These are phyloP conservation scores for Suillia variegata DNA, from an alignment of 2,888 invertebrate genomes.

Conservation along the genomic window DNA sequence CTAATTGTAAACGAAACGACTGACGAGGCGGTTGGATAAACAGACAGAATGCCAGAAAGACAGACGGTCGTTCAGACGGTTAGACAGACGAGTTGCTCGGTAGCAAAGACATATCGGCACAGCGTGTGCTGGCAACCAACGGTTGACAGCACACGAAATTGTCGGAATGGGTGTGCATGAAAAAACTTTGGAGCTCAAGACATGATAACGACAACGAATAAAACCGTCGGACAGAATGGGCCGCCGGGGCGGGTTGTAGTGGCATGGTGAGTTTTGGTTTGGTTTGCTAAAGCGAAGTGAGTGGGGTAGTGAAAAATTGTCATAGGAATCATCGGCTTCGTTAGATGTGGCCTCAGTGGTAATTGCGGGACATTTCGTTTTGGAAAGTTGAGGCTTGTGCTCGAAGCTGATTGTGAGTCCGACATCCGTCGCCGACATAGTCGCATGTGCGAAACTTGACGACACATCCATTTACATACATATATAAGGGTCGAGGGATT, in stretches of 20 bases:
- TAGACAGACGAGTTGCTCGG: slow-evolving; percentile 26
- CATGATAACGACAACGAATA: slow-evolving; percentile 37
- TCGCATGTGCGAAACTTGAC: too few species aligned
- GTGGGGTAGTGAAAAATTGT: slow-evolving; percentile 40
- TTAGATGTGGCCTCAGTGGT: slow-evolving; percentile 60
- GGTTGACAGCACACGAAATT: slow-evolving; percentile 18
- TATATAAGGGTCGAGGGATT: slow-evolving; percentile 20
- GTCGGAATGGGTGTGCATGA: slow-evolving; percentile 32
- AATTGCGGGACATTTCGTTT: slow-evolving; percentile 60
- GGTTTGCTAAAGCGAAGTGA: too few species aligned
- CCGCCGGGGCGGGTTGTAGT: slow-evolving; percentile 41
- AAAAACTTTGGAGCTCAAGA: slow-evolving; percentile 53
- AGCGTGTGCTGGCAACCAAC: slow-evolving; percentile 21
- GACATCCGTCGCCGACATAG: too few species aligned
- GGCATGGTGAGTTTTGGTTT: slow-evolving; percentile 34
- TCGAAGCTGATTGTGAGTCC: not conserved
- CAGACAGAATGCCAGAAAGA: slow-evolving; percentile 20
- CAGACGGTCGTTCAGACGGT: slow-evolving; percentile 35
- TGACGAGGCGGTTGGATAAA: not conserved
- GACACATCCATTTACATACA: slow-evolving; percentile 11
- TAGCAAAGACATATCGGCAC: not conserved
- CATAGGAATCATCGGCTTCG: slow-evolving; percentile 60
- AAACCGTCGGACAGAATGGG: slow-evolving; percentile 27
- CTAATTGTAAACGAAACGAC: slow-evolving; percentile 1
- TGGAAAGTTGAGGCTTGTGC: slow-evolving; percentile 37